These are phyloP conservation scores for Scaptomyza hsui DNA, from an alignment of 1,140 invertebrate species.

Conservation along the genomic window DNA sequence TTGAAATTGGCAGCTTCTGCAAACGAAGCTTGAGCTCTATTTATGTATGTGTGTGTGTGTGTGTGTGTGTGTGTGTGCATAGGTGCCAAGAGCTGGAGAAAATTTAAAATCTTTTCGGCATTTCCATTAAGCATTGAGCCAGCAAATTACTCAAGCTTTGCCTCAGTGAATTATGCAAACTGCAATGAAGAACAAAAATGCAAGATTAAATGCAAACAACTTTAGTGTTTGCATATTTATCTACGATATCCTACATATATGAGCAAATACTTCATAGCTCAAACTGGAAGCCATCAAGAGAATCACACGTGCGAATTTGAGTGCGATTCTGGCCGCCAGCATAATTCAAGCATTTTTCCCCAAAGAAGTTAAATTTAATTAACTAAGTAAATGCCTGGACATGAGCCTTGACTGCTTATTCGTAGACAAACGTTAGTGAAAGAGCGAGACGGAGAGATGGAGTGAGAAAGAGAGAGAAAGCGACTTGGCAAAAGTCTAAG, in stretches of 20 bases:
- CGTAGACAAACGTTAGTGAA: slow-evolving; percentile 22
- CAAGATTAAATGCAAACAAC: slow-evolving; percentile 75
- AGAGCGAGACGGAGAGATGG: no score
- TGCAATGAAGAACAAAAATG: slow-evolving; percentile 37
- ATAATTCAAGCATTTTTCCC: slow-evolving; percentile 29
- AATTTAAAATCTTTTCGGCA: slow-evolving; percentile 52
- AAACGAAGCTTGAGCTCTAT: slow-evolving; percentile 23
- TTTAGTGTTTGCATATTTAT: slow-evolving; percentile 56
- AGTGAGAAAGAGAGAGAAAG: slow-evolving; percentile 33
- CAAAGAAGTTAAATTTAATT: slow-evolving; percentile 79
- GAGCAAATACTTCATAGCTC: slow-evolving; percentile 62
- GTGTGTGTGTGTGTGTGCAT: background rate
- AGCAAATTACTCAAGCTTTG: slow-evolving; percentile 62
- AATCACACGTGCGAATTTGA: slow-evolving; percentile 28
- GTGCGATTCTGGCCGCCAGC: no score
- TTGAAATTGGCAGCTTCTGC: slow-evolving; percentile 30
- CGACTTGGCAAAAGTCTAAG: slow-evolving; percentile 67
- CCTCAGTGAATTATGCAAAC: slow-evolving; percentile 51
- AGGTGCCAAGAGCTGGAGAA: slow-evolving; percentile 46
- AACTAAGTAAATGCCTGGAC: slow-evolving; percentile 80
- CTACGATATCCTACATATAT: slow-evolving; percentile 44
- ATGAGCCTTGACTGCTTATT: slow-evolving; percentile 68
- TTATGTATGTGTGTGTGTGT: background rate
- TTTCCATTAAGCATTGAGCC: slow-evolving; percentile 69
- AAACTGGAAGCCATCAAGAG: slow-evolving; percentile 17